A percentile compares a stretch with the other conserved stretches of the same genome.
Evolutionary conservation across 2,797 vertebrate species (phyloP).

Genomic region (Poecilia wingei): DNA sequence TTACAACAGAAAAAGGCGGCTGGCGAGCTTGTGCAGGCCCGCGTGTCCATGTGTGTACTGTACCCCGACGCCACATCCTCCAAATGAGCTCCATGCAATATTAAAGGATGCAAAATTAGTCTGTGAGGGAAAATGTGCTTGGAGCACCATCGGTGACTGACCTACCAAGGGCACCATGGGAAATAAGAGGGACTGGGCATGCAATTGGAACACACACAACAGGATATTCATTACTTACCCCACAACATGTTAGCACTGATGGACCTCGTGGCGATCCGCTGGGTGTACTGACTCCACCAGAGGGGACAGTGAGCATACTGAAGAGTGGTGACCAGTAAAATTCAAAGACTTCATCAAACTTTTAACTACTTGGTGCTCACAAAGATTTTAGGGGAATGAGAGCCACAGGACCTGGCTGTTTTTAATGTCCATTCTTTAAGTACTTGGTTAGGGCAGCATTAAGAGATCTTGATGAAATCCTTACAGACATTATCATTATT

Average conservation of each 20-base stretch:
- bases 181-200: slow-evolving; percentile 76
- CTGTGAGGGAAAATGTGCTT: slow-evolving; percentile 53
- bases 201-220: slow-evolving; percentile 52
- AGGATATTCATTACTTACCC: slow-evolving; percentile 66
- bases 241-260: slow-evolving; percentile 54
- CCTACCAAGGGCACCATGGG: slow-evolving; percentile 76
- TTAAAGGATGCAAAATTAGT: slow-evolving; percentile 87
- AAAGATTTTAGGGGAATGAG: slow-evolving; percentile 19
- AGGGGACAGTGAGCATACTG: slow-evolving; percentile 41
- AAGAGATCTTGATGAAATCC: not conserved
- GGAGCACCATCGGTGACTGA: slow-evolving; percentile 66
- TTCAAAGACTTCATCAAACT: slow-evolving; percentile 12
- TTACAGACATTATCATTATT: not conserved
- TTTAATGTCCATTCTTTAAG: not conserved
- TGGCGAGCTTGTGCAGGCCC: slow-evolving; percentile 38
- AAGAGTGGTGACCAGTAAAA: slow-evolving; percentile 32
- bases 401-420: not conserved
- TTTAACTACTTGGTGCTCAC: slow-evolving; percentile 13
- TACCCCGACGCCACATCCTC: slow-evolving; percentile 82
- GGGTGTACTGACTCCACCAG: slow-evolving; percentile 33
- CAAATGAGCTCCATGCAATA: slow-evolving; percentile 97
- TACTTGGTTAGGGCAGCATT: not conserved
- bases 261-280: slow-evolving; percentile 24
- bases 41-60: slow-evolving; percentile 32
- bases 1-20: slow-evolving; percentile 51